Evolutionary conservation across 2,797 vertebrate genomes (phyloP), one percentile per base, ranked within the genome.

Genomic region (Acestrorhynchus altus): DNA sequence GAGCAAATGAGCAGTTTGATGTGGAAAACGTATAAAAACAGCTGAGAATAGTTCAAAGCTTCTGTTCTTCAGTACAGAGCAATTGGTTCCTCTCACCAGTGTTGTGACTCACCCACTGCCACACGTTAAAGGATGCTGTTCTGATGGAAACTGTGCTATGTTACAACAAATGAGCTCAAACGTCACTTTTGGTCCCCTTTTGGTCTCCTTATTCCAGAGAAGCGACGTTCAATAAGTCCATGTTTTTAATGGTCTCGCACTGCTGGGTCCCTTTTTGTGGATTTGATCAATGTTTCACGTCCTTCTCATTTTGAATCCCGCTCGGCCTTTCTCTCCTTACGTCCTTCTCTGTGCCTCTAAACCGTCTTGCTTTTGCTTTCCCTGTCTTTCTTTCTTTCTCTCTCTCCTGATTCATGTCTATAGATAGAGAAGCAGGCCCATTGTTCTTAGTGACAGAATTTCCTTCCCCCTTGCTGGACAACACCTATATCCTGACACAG

Each of bases 371-470:
- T 80, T 81, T 81, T 77, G 67, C 79, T 72, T 79, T 83, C 75
- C 80, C 66, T 89, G 82, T 69, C 80, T 83, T 75, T 72, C 72
- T 81, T 81, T 83, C 77, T 84, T 83, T 87, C 81, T 83, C 79
- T 87, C 84, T 87, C 76, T 68, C 84, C 68, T 79, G 79, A 85
- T 90, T 89, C 89, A 89, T 76, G 86, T 91, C 93, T 94, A 94
- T 94, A 94, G 92, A 94, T 94, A 94, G 93, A 93, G 92, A 92
- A 92, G 87, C 90, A 81, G 91, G 89, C 86, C 93, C 92, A 95
- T 95, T 94, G 93, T 95, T 95, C 92, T 91, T 87, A 90, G 90
- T 93, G 92, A 93, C 93, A 94, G 91, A 94, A 93, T 94, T 95
- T 95, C 94, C 94, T 95, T 94, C 94, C 93, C 93, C 87, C 90